Conservation (phyloP, 92 coral and sea anemone species). For the Umimayanthus kanabou region DNA sequence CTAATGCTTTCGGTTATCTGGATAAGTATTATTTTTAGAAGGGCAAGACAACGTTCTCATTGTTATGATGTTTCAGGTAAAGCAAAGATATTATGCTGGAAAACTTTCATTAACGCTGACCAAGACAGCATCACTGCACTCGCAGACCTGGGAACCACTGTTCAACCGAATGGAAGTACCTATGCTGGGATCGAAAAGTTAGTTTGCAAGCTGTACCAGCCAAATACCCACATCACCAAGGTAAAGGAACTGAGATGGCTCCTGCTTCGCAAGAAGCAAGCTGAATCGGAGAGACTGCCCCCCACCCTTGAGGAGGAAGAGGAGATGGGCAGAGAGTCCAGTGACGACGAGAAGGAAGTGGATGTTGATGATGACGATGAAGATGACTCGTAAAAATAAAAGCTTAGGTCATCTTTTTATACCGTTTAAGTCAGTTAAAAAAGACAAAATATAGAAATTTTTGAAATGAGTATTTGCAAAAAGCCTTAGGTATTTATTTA, state of each 20-base stretch:
- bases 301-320: constrained; percentile 26
- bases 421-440: too few relatives aligned
- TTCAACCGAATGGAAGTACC: constrained; percentile 4
- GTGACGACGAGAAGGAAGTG: too few relatives aligned
- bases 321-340: constrained; percentile 45
- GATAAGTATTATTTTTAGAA: constrained; percentile 15
- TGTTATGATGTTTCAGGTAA: constrained; percentile 30
- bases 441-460: too few relatives aligned
- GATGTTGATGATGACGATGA: too few relatives aligned
- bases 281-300: constrained; percentile 44
- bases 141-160: constrained; percentile 32
- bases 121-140: constrained; percentile 38
- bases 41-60: constrained; percentile 12
- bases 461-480: too few relatives aligned
- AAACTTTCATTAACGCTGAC: constrained; percentile 31
- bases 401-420: too few relatives aligned
- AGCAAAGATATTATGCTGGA: constrained; percentile 40
- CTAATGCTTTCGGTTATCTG: constrained; percentile 5
- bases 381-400: too few relatives aligned
- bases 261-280: constrained; percentile 33
- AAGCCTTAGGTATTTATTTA: too few relatives aligned
- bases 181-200: constrained; percentile 7
- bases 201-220: constrained; percentile 27
- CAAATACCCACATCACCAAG: constrained; percentile 19
- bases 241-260: constrained; percentile 36